Conservation (phyloP, 2,113 vertebrate species). For the Carollia perspicillata region DNA sequence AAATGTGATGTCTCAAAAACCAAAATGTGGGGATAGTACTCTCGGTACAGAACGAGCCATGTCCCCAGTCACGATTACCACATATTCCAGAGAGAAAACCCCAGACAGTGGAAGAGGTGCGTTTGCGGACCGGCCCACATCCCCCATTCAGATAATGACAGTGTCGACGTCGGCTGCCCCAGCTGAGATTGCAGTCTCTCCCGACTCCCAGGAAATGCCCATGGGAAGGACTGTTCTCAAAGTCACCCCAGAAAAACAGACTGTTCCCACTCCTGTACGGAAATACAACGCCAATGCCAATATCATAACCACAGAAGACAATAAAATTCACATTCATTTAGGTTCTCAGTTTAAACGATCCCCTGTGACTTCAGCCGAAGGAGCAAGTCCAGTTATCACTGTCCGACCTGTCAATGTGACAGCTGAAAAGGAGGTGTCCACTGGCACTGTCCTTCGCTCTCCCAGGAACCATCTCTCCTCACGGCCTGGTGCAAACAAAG, state of each 20-base stretch:
- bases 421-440: slow-evolving; percentile 87
- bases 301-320: slow-evolving; percentile 96
- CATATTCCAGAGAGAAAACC: slow-evolving; percentile 90
- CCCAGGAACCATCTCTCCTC: slow-evolving; percentile 84
- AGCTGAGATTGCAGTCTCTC: slow-evolving; percentile 79
- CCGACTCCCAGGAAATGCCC: slow-evolving; percentile 84
- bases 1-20: slow-evolving; percentile 81
- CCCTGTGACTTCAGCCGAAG: slow-evolving; percentile 74
- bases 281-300: slow-evolving; percentile 90
- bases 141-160: slow-evolving; percentile 93
- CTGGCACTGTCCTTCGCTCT: slow-evolving; percentile 88
- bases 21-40: slow-evolving; percentile 75
- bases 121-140: slow-evolving; percentile 81
- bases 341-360: slow-evolving; percentile 90
- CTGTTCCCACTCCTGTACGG: slow-evolving; percentile 79
- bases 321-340: slow-evolving; percentile 97
- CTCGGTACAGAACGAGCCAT: slow-evolving; percentile 84
- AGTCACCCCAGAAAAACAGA: slow-evolving; percentile 90
- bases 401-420: slow-evolving; percentile 84
- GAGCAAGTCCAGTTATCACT: slow-evolving; percentile 82
- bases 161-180: slow-evolving; percentile 89
- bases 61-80: slow-evolving; percentile 95
- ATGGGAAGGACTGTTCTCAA: slow-evolving; percentile 89
- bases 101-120: slow-evolving; percentile 80
- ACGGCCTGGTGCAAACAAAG: slow-evolving; percentile 85